These are phyloP conservation scores for Musca vetustissima DNA, from an alignment of 1,140 invertebrate species.

Conservation along the genomic window DNA sequence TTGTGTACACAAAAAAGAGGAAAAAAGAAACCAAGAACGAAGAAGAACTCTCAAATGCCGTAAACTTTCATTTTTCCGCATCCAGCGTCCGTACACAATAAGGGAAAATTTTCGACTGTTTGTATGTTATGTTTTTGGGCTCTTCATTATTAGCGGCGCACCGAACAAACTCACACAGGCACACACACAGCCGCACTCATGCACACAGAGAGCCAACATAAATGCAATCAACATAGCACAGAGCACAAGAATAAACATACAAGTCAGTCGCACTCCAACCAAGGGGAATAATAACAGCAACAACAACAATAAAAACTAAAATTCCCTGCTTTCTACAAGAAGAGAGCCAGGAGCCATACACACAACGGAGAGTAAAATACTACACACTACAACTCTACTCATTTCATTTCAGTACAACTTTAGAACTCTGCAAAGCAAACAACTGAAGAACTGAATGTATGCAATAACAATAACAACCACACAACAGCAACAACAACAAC, in stretches of 20 bases:
- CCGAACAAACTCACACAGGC: background rate
- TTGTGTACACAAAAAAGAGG: background rate
- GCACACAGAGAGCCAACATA: background rate
- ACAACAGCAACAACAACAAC: no score
- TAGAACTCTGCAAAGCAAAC: no score
- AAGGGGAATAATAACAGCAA: background rate
- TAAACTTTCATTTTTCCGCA: constrained; percentile 30
- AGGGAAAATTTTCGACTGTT: constrained; percentile 53
- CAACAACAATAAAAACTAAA: background rate
- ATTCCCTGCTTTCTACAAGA: constrained; percentile 7
- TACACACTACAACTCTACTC: no score
- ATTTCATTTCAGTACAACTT: no score
- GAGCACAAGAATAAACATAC: background rate
- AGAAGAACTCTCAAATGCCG: constrained; percentile 28
- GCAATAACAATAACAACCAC: no score
- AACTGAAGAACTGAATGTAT: no score
- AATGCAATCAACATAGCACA: constrained; percentile 7
- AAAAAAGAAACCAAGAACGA: background rate
- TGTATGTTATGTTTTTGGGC: constrained; percentile 16
- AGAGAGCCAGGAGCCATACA: no score
- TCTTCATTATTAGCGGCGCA: constrained; percentile 18
- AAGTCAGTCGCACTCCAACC: no score
- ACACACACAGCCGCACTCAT: constrained; percentile 5
- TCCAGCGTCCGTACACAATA: constrained; percentile 49
- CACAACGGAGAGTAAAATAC: no score